These are phyloP conservation scores for honey bee (Apis mellifera) DNA, from an alignment of 1,140 invertebrate genomes.

Conservation along the genomic window DNA sequence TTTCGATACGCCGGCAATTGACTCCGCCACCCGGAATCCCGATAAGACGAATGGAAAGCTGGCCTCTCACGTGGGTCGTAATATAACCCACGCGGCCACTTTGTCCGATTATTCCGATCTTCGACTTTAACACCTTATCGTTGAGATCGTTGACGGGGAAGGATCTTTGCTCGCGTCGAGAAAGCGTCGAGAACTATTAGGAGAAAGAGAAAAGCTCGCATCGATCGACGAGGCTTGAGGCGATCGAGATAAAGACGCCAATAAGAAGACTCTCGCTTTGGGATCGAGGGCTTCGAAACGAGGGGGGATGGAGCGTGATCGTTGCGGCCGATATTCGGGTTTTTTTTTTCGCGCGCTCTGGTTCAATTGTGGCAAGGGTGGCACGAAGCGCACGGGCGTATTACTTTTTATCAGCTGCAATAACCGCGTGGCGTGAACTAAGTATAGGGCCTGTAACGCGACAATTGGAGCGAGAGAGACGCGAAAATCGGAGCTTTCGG, in stretches of 20 bases:
- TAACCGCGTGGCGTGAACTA: not conserved
- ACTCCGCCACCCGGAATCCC: constrained; percentile 18
- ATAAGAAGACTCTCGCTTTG: not conserved
- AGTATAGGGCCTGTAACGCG: not conserved
- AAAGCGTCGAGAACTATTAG: not conserved
- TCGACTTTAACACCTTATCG: no score
- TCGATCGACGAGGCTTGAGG: not conserved
- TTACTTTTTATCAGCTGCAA: constrained; percentile 36
- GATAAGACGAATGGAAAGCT: constrained; percentile 9
- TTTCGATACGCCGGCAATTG: constrained; percentile 6
- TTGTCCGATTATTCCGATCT: not conserved
- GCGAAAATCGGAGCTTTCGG: constrained; percentile 50
- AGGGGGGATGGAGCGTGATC: not conserved
- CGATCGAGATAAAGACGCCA: not conserved
- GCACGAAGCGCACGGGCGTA: not conserved
- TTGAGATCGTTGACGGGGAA: not conserved
- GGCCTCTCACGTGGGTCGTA: not conserved
- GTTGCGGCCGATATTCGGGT: constrained; percentile 6
- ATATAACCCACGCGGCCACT: constrained; percentile 4
- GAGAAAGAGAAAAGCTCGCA: not conserved
- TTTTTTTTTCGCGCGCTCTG: not conserved
- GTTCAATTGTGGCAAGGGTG: not conserved
- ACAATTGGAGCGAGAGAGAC: constrained; percentile 35
- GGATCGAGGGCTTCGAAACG: not conserved
- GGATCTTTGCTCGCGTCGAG: not conserved